Evolutionary conservation across 2,797 vertebrate genomes (phyloP).

Genomic region (Sciaenops ocellatus): DNA sequence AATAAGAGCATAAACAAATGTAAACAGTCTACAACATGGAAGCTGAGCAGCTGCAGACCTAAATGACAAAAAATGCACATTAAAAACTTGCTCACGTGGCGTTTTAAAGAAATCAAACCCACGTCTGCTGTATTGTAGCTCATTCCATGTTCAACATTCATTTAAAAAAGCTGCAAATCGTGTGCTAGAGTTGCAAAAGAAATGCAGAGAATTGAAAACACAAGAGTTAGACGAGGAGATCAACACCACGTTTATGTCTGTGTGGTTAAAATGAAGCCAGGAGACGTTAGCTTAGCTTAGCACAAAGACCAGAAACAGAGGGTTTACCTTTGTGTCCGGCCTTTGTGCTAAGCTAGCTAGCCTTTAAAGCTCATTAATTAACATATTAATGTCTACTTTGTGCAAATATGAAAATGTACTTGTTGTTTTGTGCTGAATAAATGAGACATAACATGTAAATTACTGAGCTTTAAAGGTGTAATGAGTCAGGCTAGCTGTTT

Average conservation of each 20-base stretch:
- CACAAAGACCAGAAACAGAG: no score
- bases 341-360: no score
- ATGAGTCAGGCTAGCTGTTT: neutral
- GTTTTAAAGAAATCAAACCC: constrained; percentile 4
- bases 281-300: neutral
- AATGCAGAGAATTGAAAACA: neutral
- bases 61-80: neutral
- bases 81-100: neutral
- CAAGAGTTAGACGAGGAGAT: neutral
- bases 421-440: no score
- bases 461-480: no score
- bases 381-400: no score
- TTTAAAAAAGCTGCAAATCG: constrained; percentile 12
- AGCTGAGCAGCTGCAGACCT: neutral
- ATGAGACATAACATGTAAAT: no score
- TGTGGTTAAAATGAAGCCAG: neutral
- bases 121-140: neutral
- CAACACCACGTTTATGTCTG: neutral
- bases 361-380: neutral
- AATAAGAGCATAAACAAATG: constrained; percentile 25
- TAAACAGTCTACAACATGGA: constrained; percentile 2
- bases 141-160: neutral
- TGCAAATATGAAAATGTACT: no score
- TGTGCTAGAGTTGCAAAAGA: neutral
- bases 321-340: no score